Conservation (phyloP, 2,113 vertebrate genomes). For the Lophotis ruficrista region DNA sequence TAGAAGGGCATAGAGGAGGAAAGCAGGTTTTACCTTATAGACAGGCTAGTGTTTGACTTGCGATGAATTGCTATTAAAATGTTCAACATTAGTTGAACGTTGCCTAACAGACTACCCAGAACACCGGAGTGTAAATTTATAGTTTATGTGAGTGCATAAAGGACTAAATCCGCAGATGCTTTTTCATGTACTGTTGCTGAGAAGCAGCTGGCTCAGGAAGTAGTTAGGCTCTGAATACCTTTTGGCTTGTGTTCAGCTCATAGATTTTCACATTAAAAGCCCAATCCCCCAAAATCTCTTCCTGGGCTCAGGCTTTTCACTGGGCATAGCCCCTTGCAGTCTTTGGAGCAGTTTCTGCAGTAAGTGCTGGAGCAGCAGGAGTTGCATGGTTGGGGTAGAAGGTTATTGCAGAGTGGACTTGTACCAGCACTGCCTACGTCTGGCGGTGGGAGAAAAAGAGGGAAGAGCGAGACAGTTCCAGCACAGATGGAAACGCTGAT, state of each 20-base stretch:
- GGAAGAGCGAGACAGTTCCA: neutral
- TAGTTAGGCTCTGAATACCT: constrained; percentile 1
- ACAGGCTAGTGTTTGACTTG: neutral
- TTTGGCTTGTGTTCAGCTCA: constrained; percentile 8
- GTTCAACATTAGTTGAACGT: neutral
- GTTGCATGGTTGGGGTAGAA: neutral
- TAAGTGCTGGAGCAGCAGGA: neutral
- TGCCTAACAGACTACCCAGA: neutral
- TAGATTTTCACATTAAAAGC: neutral
- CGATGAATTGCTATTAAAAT: neutral
- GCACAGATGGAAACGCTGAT: constrained; percentile 7
- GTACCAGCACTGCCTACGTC: neutral
- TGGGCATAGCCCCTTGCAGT: neutral
- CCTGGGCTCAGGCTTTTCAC: neutral
- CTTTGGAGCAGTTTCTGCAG: neutral
- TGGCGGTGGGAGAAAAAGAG: neutral
- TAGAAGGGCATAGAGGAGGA: neutral
- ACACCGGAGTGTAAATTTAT: constrained; percentile 7
- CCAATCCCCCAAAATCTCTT: neutral
- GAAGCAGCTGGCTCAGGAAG: constrained; percentile 16
- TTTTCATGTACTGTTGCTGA: neutral
- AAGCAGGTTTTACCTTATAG: neutral
- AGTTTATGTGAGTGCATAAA: neutral
- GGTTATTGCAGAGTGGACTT: neutral
- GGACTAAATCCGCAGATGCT: neutral